phyloP scores from a whole-genome alignment of 1,140 invertebrate genomes.

The Drosophila nikananu region DNA sequence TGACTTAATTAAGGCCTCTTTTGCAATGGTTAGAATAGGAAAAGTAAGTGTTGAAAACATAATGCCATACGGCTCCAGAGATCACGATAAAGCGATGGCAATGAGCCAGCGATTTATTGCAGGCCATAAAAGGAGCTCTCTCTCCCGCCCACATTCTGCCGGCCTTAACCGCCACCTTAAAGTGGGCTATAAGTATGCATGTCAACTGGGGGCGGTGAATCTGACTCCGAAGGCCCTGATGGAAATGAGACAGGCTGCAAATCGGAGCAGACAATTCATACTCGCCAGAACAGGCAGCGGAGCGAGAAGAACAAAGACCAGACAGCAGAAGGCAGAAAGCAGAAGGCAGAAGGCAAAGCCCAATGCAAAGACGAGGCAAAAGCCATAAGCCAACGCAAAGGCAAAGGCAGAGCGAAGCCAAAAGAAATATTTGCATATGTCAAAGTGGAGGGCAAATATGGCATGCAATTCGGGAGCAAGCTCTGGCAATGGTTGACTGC shows the following conservation, averaged over 20 bases:
- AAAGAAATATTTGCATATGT: slow-evolving; percentile 71
- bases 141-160: neutral
- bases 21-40: too few species aligned
- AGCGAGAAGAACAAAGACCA: slow-evolving; percentile 12
- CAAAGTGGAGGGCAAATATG: slow-evolving; percentile 71
- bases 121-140: slow-evolving; percentile 33
- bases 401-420: slow-evolving; percentile 41
- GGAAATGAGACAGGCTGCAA: slow-evolving; percentile 57
- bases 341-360: slow-evolving; percentile 5
- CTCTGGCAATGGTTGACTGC: slow-evolving; percentile 39
- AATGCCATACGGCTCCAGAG: neutral
- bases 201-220: neutral
- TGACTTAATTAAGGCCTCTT: neutral
- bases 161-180: slow-evolving; percentile 30
- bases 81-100: slow-evolving; percentile 29
- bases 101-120: slow-evolving; percentile 37
- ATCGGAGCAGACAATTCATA: slow-evolving; percentile 39
- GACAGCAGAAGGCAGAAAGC: neutral
- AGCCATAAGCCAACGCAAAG: slow-evolving; percentile 13
- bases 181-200: neutral
- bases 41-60: neutral
- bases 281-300: slow-evolving; percentile 12
- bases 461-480: slow-evolving; percentile 52
- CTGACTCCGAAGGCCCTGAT: slow-evolving; percentile 8
- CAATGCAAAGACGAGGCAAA: slow-evolving; percentile 22